These are phyloP conservation scores for Aix galericulata DNA, from an alignment of 2,113 vertebrate species.

Conservation along the genomic window DNA sequence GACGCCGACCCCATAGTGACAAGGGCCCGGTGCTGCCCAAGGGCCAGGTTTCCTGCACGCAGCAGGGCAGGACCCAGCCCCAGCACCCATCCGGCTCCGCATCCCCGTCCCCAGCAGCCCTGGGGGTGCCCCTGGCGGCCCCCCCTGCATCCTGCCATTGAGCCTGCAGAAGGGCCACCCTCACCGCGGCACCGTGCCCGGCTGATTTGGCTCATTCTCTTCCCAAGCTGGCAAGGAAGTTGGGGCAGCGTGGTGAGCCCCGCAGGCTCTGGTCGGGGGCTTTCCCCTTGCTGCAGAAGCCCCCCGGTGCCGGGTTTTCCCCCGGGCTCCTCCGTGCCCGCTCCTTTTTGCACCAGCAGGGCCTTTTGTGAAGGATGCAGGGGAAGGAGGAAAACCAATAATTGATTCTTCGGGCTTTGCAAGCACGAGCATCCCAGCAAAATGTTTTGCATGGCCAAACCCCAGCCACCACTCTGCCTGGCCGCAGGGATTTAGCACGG, in stretches of 20 bases:
- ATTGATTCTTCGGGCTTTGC: neutral
- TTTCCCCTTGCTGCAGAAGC: neutral
- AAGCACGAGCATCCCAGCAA: fast-evolving
- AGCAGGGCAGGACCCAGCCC: neutral
- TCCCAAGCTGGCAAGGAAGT: neutral
- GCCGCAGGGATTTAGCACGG: fast-evolving
- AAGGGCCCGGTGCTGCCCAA: neutral
- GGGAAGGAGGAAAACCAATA: slow-evolving; percentile 23
- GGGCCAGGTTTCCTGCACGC: neutral
- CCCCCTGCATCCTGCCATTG: neutral
- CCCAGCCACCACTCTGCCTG: neutral
- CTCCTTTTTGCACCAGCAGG: neutral
- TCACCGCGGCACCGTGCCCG: neutral
- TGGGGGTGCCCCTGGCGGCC: neutral
- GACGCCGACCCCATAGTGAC: neutral
- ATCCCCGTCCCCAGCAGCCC: neutral
- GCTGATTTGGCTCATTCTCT: neutral
- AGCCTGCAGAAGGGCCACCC: neutral
- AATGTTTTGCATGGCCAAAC: neutral
- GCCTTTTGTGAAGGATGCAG: neutral
- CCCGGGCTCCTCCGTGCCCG: neutral
- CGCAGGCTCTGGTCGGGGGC: fast-evolving
- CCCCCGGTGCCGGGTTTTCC: neutral
- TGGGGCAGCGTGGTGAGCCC: fast-evolving
- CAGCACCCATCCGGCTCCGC: fast-evolving